Percentiles rank a stretch among this genome's conserved stretches.
Conservation (phyloP, 2,113 vertebrate species). For the Smithornis capensis region DNA sequence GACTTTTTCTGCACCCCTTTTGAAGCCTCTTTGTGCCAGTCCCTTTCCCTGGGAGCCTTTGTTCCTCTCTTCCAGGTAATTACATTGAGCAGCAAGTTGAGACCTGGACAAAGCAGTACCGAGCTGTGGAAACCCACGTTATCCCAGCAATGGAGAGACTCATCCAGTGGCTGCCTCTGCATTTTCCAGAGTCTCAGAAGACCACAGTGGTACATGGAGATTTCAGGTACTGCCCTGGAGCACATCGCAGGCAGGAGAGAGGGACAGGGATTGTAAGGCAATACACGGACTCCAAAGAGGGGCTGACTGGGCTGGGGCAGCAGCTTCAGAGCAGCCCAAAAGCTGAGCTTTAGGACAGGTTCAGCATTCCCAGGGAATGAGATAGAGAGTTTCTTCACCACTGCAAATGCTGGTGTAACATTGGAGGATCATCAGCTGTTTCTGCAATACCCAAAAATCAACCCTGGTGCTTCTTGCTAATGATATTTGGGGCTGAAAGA, state of each 20-base stretch:
- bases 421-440: background rate
- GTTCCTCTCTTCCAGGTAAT: slow-evolving; percentile 47
- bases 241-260: background rate
- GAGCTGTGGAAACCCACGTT: slow-evolving; percentile 63
- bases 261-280: background rate
- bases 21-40: background rate
- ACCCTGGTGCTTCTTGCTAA: background rate
- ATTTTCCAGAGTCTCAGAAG: slow-evolving; percentile 72
- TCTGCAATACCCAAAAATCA: background rate
- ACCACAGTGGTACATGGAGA: slow-evolving; percentile 78
- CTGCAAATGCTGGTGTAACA: background rate
- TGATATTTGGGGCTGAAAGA: background rate
- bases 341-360: background rate
- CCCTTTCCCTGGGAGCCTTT: background rate
- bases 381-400: background rate
- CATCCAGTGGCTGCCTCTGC: slow-evolving; percentile 79
- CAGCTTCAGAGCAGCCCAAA: background rate
- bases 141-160: slow-evolving; percentile 82
- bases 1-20: background rate
- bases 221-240: slow-evolving; percentile 75
- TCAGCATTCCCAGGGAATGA: background rate
- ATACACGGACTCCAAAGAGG: background rate
- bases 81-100: slow-evolving; percentile 75
- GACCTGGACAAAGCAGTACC: slow-evolving; percentile 78
- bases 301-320: background rate